Conservation (phyloP, 53 echinoderm and acorn worm genomes). For the Henricia sp. region DNA sequence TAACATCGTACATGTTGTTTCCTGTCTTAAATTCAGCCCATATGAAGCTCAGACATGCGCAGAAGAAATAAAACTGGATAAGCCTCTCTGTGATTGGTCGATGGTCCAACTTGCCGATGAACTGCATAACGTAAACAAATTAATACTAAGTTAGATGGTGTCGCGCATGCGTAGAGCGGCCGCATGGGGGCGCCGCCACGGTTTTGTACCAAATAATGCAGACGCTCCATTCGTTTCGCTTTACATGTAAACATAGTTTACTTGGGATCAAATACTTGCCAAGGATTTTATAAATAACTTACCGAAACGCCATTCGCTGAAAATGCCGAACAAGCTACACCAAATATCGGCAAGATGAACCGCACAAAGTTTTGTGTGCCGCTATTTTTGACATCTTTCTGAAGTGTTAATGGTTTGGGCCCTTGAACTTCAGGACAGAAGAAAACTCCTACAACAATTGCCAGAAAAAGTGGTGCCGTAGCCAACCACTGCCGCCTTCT, state of each 20-base stretch:
- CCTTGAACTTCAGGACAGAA: not conserved
- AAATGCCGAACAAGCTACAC: constrained; percentile 14
- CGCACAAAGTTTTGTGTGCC: not conserved
- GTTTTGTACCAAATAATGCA: no score
- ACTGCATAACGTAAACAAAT: constrained; percentile 8
- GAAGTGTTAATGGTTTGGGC: not conserved
- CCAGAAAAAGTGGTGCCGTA: not conserved
- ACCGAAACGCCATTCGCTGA: constrained; percentile 12
- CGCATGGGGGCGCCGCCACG: no score
- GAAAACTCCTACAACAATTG: not conserved
- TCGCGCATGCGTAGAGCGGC: no score
- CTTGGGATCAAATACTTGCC: not conserved
- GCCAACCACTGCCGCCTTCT: constrained; percentile 25
- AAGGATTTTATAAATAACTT: not conserved
- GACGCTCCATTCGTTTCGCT: not conserved
- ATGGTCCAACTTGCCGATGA: constrained; percentile 9
- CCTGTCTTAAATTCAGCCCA: constrained; percentile 31
- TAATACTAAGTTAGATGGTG: not conserved
- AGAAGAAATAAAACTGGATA: constrained; percentile 41
- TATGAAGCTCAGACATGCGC: not conserved
- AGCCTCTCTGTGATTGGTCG: constrained; percentile 25
- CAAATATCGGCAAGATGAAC: not conserved
- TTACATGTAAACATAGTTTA: not conserved
- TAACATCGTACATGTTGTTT: constrained; percentile 4
- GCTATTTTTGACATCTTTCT: not conserved